phyloP scores from a whole-genome alignment of 2,888 invertebrate species.

The Nomada fabriciana region DNA sequence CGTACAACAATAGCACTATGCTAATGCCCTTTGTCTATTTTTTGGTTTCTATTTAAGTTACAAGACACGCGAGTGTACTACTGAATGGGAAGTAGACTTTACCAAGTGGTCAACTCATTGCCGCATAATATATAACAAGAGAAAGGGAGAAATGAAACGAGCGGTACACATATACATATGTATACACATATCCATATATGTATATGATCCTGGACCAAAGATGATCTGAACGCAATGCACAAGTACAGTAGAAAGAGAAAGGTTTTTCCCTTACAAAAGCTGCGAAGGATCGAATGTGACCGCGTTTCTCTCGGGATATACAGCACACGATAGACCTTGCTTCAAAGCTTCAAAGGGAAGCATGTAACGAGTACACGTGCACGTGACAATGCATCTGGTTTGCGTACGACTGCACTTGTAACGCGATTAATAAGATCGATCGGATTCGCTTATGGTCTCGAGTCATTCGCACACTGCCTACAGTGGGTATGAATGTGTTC shows the following conservation, averaged over 20 bases:
- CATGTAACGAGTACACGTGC: constrained; percentile 19
- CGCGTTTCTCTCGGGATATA: not conserved
- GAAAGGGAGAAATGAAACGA: not conserved
- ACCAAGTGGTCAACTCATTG: not conserved
- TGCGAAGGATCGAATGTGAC: not conserved
- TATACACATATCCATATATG: too few species aligned
- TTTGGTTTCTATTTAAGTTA: not conserved
- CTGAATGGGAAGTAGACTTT: not conserved
- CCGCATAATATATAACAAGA: not conserved
- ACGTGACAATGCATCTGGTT: constrained; percentile 33
- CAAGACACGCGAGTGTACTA: not conserved
- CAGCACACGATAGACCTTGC: not conserved
- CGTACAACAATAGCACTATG: not conserved
- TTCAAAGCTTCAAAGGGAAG: not conserved
- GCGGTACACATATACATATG: too few species aligned
- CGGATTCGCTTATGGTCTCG: constrained; percentile 24
- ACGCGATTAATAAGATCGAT: constrained; percentile 59
- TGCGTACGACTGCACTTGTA: constrained; percentile 40
- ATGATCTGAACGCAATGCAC: not conserved
- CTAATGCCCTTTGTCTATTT: constrained; percentile 1
- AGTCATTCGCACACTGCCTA: constrained; percentile 9
- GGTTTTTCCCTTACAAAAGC: not conserved
- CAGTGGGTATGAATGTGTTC: not conserved
- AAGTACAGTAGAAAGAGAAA: constrained; percentile 9
- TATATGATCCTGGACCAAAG: not conserved